Evolutionary conservation across 64 coral and sea anemone genomes (phyloP), one percentile per base, ranked within the genome.

Genomic region (Stichodactyla mertensii): DNA sequence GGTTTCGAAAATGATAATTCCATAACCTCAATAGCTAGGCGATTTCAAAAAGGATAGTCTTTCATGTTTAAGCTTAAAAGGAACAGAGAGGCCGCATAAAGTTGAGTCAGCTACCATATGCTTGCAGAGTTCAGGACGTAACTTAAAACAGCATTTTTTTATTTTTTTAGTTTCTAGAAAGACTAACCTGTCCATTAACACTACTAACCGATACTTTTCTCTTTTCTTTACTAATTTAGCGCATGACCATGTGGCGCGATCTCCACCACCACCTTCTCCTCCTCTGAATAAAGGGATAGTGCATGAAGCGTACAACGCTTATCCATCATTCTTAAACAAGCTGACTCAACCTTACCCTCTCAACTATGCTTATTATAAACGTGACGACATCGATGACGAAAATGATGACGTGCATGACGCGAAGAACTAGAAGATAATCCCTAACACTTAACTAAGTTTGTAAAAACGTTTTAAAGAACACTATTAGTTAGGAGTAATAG

Each of bases 301-400:
- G 24, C 69, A 31, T 74, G 23, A 26, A 2, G 16, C 28, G 7
- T 12, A 52, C 51, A 52, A 53, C 19, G 51, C 78, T 81, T 81
- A 81, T 20, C 78, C 78, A 52, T 81, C 78, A 4, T 81, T 81
- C 53, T 74, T 27, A 15, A 31, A 74, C 69, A 74, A 26, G 69
- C 16, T 81, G 52, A 53, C 51, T 10, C 36, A 19, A 81, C 78
- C 51, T 22, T 53, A 81, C 10, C 77, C 77, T 52, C 51, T 51
- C 28, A 79, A 45, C 16, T 81, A 81, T 55, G 14, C 78, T 7
- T 81, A 81, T 55, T 52, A 55, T 51, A 81, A 81, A 81, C 78
- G 78, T 53, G 53, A 55, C 53, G 12, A 81, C 52, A 81, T 81
- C 52, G 36, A 86, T 67, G 60, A 36, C 28, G 10, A 55, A 19